Evolutionary conservation across 2,888 invertebrate species (phyloP).

Genomic region (Nemurella pictetii): DNA sequence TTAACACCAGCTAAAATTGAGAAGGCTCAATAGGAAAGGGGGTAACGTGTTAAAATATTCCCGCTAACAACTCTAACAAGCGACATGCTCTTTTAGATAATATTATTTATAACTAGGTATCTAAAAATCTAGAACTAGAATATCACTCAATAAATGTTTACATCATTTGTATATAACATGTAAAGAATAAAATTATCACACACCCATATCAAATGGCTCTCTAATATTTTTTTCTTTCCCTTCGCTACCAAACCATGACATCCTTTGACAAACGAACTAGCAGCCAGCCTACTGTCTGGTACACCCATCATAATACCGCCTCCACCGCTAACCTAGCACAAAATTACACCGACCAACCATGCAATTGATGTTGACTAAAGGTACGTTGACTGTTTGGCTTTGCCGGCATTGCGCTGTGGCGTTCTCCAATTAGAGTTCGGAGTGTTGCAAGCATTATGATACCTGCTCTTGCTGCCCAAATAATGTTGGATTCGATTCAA

Average conservation of each 20-base stretch:
- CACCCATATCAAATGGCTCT: background rate
- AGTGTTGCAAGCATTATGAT: no score
- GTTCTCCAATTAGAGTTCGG: no score
- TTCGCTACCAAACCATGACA: background rate
- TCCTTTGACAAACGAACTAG: background rate
- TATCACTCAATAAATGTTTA: background rate
- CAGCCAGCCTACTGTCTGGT: background rate
- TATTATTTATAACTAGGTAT: background rate
- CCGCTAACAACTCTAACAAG: background rate
- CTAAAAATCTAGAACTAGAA: background rate
- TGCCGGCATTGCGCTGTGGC: no score
- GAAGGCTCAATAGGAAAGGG: background rate
- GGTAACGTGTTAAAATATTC: background rate
- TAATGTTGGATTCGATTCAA: no score
- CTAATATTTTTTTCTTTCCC: background rate
- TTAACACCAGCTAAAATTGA: background rate
- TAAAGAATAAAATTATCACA: background rate
- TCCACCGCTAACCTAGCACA: background rate
- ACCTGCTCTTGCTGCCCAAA: no score
- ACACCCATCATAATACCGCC: background rate
- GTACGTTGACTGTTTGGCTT: no score
- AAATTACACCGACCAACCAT: background rate
- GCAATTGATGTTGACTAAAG: background rate
- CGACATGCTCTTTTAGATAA: background rate
- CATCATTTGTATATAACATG: background rate